Conservation (phyloP, 2,797 vertebrate genomes). For the Mareca strepera region DNA sequence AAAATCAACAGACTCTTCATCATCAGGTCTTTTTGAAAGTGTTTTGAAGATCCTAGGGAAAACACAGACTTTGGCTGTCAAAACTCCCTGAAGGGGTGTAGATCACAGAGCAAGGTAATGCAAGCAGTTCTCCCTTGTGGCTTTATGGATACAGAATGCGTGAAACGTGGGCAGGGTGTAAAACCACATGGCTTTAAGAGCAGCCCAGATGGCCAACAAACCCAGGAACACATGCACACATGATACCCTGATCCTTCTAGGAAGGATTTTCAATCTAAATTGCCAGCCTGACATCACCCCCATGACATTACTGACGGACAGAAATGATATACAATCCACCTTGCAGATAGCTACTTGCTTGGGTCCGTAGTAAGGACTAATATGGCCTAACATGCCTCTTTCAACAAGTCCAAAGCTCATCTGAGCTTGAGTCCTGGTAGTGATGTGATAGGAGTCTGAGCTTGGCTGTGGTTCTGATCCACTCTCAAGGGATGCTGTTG, state of each 20-base stretch:
- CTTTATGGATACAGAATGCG: neutral
- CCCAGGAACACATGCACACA: conserved; percentile 21
- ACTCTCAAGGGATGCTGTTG: neutral
- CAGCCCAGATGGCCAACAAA: conserved; percentile 53
- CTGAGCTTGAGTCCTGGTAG: neutral
- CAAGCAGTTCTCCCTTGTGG: neutral
- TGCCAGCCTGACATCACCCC: conserved; percentile 26
- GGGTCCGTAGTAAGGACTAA: neutral
- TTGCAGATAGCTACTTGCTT: neutral
- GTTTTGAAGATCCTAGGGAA: conserved; percentile 11
- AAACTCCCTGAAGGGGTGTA: conserved; percentile 1
- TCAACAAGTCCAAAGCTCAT: neutral
- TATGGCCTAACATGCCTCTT: neutral
- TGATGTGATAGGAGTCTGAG: neutral
- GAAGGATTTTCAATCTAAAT: conserved; percentile 44
- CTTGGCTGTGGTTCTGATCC: neutral
- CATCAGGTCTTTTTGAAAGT: conserved; percentile 6
- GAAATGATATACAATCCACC: neutral
- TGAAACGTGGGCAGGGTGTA: conserved; percentile 48
- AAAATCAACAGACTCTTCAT: conserved; percentile 34
- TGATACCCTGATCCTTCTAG: conserved; percentile 51
- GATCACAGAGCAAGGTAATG: neutral
- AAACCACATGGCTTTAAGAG: conserved; percentile 37
- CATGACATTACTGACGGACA: neutral
- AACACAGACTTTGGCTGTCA: neutral